Conservation (phyloP, 2,797 vertebrate genomes). For the Pangasius mekongensis region DNA sequence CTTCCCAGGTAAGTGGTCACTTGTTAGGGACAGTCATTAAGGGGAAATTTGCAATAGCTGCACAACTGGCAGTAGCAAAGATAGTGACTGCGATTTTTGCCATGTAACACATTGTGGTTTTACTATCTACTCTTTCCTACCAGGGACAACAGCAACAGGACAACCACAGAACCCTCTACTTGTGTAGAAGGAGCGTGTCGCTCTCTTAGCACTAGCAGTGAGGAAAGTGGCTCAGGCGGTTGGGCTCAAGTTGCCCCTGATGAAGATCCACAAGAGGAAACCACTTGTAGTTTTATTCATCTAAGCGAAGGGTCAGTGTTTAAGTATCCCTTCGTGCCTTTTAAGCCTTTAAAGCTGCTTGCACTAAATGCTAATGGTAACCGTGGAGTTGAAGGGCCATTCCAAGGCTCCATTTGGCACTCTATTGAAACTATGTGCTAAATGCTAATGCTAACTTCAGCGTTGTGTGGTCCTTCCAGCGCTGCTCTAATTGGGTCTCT, state of each 20-base stretch:
- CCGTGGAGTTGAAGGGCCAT: neutral
- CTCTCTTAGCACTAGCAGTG: conserved; percentile 88
- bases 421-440: conserved; percentile 43
- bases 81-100: conserved; percentile 30
- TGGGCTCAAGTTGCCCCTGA: conserved; percentile 94
- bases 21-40: neutral
- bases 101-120: conserved; percentile 65
- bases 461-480: neutral
- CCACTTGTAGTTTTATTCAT: conserved; percentile 93
- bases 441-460: conserved; percentile 19
- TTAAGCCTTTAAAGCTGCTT: conserved; percentile 46
- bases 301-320: conserved; percentile 94
- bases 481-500: neutral
- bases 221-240: conserved; percentile 90
- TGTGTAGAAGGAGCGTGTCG: conserved; percentile 79
- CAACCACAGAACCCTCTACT: conserved; percentile 63
- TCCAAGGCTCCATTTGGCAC: conserved; percentile 38
- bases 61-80: neutral
- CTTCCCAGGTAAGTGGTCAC: neutral
- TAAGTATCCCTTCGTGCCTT: conserved; percentile 60
- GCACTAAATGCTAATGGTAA: conserved; percentile 29
- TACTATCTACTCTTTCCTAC: conserved; percentile 67
- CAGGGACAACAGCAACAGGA: conserved; percentile 73
- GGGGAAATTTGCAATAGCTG: neutral
- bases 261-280: conserved; percentile 92